phyloP scores from a whole-genome alignment of 1,140 invertebrate genomes.

The Drosophila aff. region DNA sequence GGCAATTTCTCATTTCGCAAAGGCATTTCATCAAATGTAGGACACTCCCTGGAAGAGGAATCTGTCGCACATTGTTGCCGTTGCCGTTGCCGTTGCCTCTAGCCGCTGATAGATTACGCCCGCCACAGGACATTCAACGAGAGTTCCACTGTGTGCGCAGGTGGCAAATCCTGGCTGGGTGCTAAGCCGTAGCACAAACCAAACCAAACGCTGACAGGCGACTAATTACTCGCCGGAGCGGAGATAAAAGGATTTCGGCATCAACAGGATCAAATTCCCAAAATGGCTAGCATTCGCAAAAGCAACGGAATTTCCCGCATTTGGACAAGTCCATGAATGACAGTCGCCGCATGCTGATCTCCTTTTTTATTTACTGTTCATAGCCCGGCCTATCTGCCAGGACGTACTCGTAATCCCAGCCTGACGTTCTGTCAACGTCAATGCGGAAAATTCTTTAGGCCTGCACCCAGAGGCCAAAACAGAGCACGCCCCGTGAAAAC shows the following conservation, averaged over 20 bases:
- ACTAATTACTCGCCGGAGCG: slow-evolving; percentile 42
- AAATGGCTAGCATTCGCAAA: slow-evolving; percentile 35
- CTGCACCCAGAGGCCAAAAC: slow-evolving; percentile 28
- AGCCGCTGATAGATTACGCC: slow-evolving; percentile 46
- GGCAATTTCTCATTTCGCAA: slow-evolving; percentile 51
- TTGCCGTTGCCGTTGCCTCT: slow-evolving; percentile 40
- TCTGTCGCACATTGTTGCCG: slow-evolving; percentile 42
- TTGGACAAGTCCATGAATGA: slow-evolving; percentile 49
- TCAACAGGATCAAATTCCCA: slow-evolving; percentile 40
- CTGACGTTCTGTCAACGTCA: slow-evolving; percentile 50
- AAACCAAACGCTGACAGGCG: slow-evolving; percentile 50
- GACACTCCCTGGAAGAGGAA: slow-evolving; percentile 30
- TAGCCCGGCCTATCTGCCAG: slow-evolving; percentile 25
- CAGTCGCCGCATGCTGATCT: slow-evolving; percentile 32
- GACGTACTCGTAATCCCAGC: slow-evolving; percentile 25
- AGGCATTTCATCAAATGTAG: slow-evolving; percentile 51
- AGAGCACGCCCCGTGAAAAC: slow-evolving; percentile 30
- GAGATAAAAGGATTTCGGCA: slow-evolving; percentile 46
- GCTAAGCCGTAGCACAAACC: slow-evolving; percentile 47
- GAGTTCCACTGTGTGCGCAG: slow-evolving; percentile 30
- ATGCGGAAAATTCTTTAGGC: slow-evolving; percentile 26
- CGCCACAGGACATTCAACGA: slow-evolving; percentile 28
- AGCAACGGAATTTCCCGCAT: slow-evolving; percentile 40
- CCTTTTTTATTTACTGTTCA: slow-evolving; percentile 22
- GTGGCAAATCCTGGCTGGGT: slow-evolving; percentile 28